phyloP scores from a whole-genome alignment of 2,113 vertebrate genomes.

The Oryzias melastigma region DNA sequence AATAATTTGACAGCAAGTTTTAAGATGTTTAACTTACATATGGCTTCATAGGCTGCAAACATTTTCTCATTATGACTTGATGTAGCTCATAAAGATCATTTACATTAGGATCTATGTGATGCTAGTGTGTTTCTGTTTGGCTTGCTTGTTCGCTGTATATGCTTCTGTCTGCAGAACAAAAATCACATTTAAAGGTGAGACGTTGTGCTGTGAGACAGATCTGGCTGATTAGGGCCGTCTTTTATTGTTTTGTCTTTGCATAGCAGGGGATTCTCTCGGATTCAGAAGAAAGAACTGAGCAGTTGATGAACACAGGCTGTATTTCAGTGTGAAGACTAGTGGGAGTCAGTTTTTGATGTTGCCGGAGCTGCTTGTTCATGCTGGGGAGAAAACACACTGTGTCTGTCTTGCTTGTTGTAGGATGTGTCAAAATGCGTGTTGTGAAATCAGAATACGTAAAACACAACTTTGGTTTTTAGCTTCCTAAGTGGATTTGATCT shows the following conservation, averaged over 20 bases:
- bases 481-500: constrained; percentile 20
- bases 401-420: constrained; percentile 5
- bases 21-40: no score
- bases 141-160: no score
- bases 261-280: background rate
- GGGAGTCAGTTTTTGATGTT: background rate
- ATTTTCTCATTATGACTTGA: no score
- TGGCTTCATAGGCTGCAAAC: no score
- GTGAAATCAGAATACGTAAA: constrained; percentile 15
- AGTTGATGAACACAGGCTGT: constrained; percentile 6
- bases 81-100: no score
- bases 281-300: background rate
- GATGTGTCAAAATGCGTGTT: constrained; percentile 2
- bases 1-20: no score
- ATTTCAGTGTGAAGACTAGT: background rate
- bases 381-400: background rate
- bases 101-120: no score
- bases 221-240: no score
- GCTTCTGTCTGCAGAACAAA: no score
- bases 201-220: background rate
- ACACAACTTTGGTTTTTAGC: constrained; percentile 13
- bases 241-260: background rate
- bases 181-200: background rate
- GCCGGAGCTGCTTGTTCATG: constrained; percentile 12
- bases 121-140: no score